Evolutionary conservation across 2,797 vertebrate species (phyloP).

Genomic region (Aselliscus stoliczkanus): DNA sequence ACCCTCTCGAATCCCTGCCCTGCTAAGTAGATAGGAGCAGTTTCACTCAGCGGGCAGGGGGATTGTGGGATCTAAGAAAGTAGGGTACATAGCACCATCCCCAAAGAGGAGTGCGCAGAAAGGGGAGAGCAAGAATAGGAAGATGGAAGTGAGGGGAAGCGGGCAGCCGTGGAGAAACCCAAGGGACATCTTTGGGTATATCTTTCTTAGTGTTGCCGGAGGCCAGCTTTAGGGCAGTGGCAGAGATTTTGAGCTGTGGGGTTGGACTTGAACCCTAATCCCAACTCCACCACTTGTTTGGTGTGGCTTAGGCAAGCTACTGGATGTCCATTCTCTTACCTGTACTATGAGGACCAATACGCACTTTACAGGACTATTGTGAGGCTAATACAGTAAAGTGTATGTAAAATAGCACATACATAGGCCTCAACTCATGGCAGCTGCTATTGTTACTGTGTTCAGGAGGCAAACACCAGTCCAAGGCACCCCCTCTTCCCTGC

Average conservation of each 20-base stretch:
- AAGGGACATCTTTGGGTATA: background rate
- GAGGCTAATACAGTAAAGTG: background rate
- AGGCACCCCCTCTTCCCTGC: background rate
- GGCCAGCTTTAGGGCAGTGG: background rate
- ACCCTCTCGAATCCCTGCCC: background rate
- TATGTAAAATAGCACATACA: fast-evolving
- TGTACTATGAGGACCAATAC: background rate
- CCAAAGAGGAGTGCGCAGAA: background rate
- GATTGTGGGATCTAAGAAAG: background rate
- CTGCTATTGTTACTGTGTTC: background rate
- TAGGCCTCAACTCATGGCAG: background rate
- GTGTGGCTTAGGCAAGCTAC: background rate
- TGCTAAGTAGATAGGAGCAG: too few species aligned
- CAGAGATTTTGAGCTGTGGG: background rate
- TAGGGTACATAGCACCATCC: background rate
- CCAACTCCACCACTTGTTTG: background rate
- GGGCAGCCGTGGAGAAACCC: background rate
- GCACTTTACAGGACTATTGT: background rate
- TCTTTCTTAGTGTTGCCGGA: background rate
- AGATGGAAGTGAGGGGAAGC: background rate
- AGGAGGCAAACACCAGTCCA: background rate
- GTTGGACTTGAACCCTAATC: background rate
- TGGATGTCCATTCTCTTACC: background rate
- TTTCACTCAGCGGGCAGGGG: too few species aligned
- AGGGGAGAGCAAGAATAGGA: background rate